Percentiles rank a stretch among this genome's conserved stretches.
Conservation (phyloP, 2,888 invertebrate genomes). For the Xestia c-nigrum region DNA sequence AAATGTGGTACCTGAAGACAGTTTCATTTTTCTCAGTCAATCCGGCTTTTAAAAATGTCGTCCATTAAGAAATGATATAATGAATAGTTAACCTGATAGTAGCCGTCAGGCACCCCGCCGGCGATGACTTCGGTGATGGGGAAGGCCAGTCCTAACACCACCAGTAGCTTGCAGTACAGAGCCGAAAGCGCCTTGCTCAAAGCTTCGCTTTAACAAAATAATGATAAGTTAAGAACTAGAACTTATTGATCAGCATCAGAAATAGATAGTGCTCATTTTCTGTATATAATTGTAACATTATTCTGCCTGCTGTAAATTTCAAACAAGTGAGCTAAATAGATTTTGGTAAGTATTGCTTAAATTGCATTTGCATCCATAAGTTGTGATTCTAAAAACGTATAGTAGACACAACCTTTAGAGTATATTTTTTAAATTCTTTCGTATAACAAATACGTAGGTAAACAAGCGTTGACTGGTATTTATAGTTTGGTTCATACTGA, state of each 20-base stretch:
- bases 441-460: not conserved
- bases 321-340: not conserved
- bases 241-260: not conserved
- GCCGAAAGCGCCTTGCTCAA: slow-evolving; percentile 94
- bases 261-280: not conserved
- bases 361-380: not conserved
- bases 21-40: not conserved
- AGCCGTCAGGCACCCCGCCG: slow-evolving; percentile 93
- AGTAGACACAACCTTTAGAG: not conserved
- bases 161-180: slow-evolving; percentile 95
- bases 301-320: not conserved
- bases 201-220: slow-evolving; percentile 90
- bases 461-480: not conserved
- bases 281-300: not conserved
- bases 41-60: not conserved
- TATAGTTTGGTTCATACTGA: not conserved
- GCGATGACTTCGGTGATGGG: slow-evolving; percentile 97
- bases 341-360: not conserved
- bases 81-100: slow-evolving; percentile 91
- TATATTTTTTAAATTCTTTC: not conserved
- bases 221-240: not conserved
- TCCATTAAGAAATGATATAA: not conserved
- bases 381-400: not conserved
- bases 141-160: slow-evolving; percentile 95
- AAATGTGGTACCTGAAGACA: not conserved